Base-by-base conservation (phyloP, 2,888 invertebrate species). In the Endomychus coccineus region DNA sequence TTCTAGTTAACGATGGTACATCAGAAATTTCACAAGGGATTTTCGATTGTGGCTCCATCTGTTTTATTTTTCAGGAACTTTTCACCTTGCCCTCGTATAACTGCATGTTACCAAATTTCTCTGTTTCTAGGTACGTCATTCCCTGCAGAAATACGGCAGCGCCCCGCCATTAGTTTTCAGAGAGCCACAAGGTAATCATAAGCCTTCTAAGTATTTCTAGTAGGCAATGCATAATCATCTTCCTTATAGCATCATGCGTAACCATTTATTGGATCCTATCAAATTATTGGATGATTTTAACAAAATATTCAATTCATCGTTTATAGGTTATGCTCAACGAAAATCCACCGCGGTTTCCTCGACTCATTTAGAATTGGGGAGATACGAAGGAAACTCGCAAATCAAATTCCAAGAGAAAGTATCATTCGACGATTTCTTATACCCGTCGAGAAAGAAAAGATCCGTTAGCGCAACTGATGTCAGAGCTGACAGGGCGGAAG, bases 401-500 rank as follows among this genome's bases (percentile, higher is more conserved):
- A 29, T 2, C 17, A 25, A 12, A 31, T 25, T 11, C 30, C 27
- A 37, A 9, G 25, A 31, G 15, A 25, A 21, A 16, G 16, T 38
- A 2, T 21, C 24, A n/a, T 12, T 16, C 9, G 34, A 34, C 30
- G 34, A 39, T 24, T 39, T 39, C 10, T 25, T 39, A n/a, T 39
- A 29, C 24, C 39, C 39, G 10, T 19, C 34, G 15, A 34, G 34
- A 23, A 39, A 39, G 21, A 34, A 29, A 21, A 29, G 29, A 21
- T 27, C 34, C 16, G 23, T 23, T 13, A 27, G 27, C 17, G 28
- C 31, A 4, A 9, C 29, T 27, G 31, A 38, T 34, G 33, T 28
- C 14, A 12, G 16, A 16, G 28, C 34, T 12, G 38, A 38, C 3
- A 31, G 25, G 15, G 25, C 37, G 4, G 27, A 29, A 5, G 17